These are phyloP conservation scores for Zaprionus kolodkinae DNA, from an alignment of 1,140 invertebrate species.

Conservation along the genomic window DNA sequence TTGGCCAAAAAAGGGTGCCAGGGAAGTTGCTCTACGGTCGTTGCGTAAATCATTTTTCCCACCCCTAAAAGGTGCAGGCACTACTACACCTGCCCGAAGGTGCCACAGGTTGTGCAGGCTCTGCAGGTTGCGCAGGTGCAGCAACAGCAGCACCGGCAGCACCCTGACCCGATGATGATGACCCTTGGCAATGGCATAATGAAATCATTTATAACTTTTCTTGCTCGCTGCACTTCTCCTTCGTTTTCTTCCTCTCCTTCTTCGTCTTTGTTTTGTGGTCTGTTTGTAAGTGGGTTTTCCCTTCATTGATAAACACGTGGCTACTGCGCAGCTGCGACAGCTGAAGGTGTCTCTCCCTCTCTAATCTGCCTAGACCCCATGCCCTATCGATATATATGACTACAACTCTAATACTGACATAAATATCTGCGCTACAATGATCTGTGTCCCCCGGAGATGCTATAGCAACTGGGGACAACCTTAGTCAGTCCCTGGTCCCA, in stretches of 20 bases:
- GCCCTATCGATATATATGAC: not conserved
- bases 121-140: slow-evolving; percentile 47
- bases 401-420: too few species aligned
- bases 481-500: not conserved
- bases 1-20: slow-evolving; percentile 57
- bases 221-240: slow-evolving; percentile 6
- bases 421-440: not conserved
- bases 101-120: slow-evolving; percentile 48
- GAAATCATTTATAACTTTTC: slow-evolving; percentile 79
- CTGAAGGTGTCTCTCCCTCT: not conserved
- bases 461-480: too few species aligned
- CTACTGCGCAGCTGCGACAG: slow-evolving; percentile 49
- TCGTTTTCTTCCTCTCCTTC: not conserved
- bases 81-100: slow-evolving; percentile 21
- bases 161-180: slow-evolving; percentile 39
- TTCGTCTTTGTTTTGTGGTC: slow-evolving; percentile 32
- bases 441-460: not conserved
- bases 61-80: slow-evolving; percentile 49
- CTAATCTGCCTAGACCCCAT: too few species aligned
- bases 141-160: not conserved
- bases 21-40: not conserved
- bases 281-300: slow-evolving; percentile 38
- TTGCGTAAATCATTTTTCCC: slow-evolving; percentile 81
- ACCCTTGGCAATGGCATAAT: slow-evolving; percentile 60
- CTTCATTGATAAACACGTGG: slow-evolving; percentile 49